These are phyloP conservation scores for Gandaritis pyraliata DNA, from an alignment of 2,888 invertebrate species.

Conservation along the genomic window DNA sequence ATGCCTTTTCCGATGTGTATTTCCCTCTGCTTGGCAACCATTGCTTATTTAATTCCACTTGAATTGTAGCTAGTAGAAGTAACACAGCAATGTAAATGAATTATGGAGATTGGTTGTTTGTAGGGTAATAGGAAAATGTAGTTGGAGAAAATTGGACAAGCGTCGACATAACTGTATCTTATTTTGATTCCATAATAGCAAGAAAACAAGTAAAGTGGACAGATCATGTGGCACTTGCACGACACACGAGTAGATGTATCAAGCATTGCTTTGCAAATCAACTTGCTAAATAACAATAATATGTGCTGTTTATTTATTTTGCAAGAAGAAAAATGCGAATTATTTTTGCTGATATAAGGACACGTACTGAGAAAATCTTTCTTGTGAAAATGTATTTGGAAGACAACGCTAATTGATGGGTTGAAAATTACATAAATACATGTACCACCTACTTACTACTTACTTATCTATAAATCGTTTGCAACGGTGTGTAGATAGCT, in stretches of 20 bases:
- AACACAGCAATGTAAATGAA: constrained; percentile 14
- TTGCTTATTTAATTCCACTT: constrained; percentile 7
- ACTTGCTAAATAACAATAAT: constrained; percentile 9
- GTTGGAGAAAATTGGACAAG: constrained; percentile 34
- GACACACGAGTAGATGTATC: constrained; percentile 34
- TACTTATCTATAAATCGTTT: no score
- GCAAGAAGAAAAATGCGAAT: background rate
- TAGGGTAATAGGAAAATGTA: constrained; percentile 26
- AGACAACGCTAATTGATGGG: no score
- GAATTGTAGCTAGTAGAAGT: background rate
- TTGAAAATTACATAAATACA: no score
- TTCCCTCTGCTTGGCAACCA: background rate
- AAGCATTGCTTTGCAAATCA: constrained; percentile 17
- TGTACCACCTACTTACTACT: no score
- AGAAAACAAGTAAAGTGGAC: constrained; percentile 43
- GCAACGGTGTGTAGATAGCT: no score
- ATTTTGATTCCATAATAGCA: constrained; percentile 45
- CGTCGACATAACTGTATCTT: constrained; percentile 38
- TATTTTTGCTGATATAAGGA: background rate
- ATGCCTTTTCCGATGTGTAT: background rate
- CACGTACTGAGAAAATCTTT: no score
- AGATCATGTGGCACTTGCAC: constrained; percentile 35
- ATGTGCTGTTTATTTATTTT: constrained; percentile 14
- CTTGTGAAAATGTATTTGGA: no score
- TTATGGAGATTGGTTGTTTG: background rate